phyloP scores from a whole-genome alignment of 2,888 invertebrate genomes.

The Neelides folsomi region DNA sequence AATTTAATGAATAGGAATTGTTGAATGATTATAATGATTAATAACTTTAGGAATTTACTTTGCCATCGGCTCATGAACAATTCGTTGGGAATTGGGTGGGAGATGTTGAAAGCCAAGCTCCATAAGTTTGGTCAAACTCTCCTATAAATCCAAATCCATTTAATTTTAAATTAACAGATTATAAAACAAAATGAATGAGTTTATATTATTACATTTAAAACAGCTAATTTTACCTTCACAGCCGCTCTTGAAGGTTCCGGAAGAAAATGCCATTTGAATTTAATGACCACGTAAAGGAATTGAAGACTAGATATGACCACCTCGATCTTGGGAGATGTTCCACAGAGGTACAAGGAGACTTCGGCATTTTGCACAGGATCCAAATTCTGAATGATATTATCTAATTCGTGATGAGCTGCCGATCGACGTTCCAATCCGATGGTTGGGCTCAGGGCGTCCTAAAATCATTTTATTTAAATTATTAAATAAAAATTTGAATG shows the following conservation, averaged over 20 bases:
- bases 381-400: too few species aligned
- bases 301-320: conserved; percentile 53
- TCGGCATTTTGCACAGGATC: too few species aligned
- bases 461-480: too few species aligned
- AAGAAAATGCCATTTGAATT: conserved; percentile 83
- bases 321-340: not conserved
- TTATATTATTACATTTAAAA: too few species aligned
- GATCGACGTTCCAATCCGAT: too few species aligned
- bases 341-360: too few species aligned
- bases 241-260: conserved; percentile 7
- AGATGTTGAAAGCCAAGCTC: conserved; percentile 22
- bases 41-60: conserved; percentile 19
- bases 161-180: not conserved
- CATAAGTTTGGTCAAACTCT: conserved; percentile 23
- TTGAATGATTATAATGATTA: too few species aligned
- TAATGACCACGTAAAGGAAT: conserved; percentile 82
- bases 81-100: conserved; percentile 27
- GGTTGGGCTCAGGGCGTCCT: too few species aligned
- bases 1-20: too few species aligned
- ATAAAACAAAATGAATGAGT: too few species aligned
- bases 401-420: too few species aligned
- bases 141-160: conserved; percentile 12
- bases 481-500: too few species aligned
- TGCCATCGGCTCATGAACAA: conserved; percentile 27
- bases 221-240: conserved; percentile 16